Evolutionary conservation across 2,888 invertebrate species (phyloP).

Genomic region (Himalopsyche tibetana): DNA sequence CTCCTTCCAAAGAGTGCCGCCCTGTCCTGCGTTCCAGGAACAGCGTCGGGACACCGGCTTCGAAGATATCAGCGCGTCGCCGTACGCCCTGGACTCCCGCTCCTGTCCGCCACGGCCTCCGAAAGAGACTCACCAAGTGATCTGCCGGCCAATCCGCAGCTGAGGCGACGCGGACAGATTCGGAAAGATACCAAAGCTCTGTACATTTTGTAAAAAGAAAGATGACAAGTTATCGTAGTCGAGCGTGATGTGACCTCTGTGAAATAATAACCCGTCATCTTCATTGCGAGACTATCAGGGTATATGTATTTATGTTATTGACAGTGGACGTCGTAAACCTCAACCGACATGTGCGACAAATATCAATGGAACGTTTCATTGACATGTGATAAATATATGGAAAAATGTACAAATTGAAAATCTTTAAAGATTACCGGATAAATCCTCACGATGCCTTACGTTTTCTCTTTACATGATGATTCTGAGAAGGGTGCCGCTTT

Average conservation of each 20-base stretch:
- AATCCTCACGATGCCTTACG: slow-evolving; percentile 38
- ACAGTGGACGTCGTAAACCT: not conserved
- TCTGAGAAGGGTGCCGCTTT: not conserved
- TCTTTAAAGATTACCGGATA: slow-evolving; percentile 24
- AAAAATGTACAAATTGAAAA: slow-evolving; percentile 39
- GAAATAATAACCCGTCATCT: not conserved
- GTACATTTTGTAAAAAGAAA: slow-evolving; percentile 36
- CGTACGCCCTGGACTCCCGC: slow-evolving; percentile 72
- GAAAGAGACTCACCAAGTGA: slow-evolving; percentile 70
- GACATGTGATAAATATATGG: slow-evolving; percentile 34
- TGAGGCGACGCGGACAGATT: not conserved
- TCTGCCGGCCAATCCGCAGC: not conserved
- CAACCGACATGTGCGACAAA: not conserved
- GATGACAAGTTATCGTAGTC: not conserved
- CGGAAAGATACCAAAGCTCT: slow-evolving; percentile 37
- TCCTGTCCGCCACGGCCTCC: slow-evolving; percentile 73
- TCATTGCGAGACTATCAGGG: not conserved
- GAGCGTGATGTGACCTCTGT: not conserved
- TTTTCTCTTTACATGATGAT: slow-evolving; percentile 1
- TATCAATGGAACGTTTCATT: slow-evolving; percentile 2
- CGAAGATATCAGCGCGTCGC: slow-evolving; percentile 58
- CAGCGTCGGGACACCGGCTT: slow-evolving; percentile 57
- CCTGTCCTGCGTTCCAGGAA: slow-evolving; percentile 63
- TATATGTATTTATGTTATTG: not conserved
- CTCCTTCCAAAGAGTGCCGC: slow-evolving; percentile 58